phyloP scores from a whole-genome alignment of 2,888 invertebrate genomes.

The Dascillus cervinus region DNA sequence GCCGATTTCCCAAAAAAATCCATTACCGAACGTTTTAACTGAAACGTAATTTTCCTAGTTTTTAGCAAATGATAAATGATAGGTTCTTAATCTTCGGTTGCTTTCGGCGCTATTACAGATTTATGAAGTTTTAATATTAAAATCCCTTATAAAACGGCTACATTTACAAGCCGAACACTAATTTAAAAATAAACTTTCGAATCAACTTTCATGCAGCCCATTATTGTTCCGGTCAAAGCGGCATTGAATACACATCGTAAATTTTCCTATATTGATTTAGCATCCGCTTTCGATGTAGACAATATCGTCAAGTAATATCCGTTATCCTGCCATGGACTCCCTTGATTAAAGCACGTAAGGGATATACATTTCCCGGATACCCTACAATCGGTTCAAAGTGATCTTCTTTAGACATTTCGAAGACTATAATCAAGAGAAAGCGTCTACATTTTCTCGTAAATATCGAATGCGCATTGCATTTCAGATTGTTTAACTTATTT shows the following conservation, averaged over 20 bases:
- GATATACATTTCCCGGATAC: constrained; percentile 31
- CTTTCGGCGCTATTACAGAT: too few species aligned
- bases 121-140: too few species aligned
- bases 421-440: constrained; percentile 7
- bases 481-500: constrained; percentile 13
- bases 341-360: constrained; percentile 39
- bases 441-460: constrained; percentile 8
- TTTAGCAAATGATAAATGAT: too few species aligned
- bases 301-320: constrained; percentile 35
- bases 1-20: too few species aligned
- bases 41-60: too few species aligned
- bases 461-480: constrained; percentile 14
- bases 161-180: not conserved
- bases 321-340: constrained; percentile 24
- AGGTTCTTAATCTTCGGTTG: too few species aligned
- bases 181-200: not conserved
- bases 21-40: too few species aligned
- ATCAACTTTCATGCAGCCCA: constrained; percentile 1
- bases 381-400: constrained; percentile 25
- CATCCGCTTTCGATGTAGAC: constrained; percentile 27
- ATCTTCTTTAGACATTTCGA: constrained; percentile 19
- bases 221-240: constrained; percentile 6
- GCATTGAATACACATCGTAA: constrained; percentile 12
- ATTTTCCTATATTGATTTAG: constrained; percentile 31
- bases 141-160: too few species aligned